Evolutionary conservation across 2,888 invertebrate genomes (phyloP), one percentile per base, ranked within the genome.

Genomic region (Eledone cirrhosa): DNA sequence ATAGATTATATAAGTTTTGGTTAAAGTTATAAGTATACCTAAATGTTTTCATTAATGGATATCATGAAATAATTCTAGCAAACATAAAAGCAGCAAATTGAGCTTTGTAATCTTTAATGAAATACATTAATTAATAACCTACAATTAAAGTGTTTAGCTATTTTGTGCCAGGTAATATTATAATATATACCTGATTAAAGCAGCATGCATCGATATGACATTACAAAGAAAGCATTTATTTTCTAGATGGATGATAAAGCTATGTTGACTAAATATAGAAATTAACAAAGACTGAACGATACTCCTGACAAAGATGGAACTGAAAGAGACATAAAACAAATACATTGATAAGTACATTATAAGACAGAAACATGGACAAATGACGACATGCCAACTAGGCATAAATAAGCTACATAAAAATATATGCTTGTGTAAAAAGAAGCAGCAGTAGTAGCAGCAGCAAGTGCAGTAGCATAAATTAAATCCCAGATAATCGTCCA

Each of bases 381-480:
- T 72, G 31, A 72, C 72, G 41, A 72, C 72, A 72, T 72, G 72
- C 72, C 41, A 41, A n/a, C 72, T 41, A 72, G 33, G 72, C 72
- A 72, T 72, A 72, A n/a, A 72, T 72, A 72, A 31, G 33, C 72
- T 72, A 72, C 72, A 72, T 31, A 72, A 41, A 72, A 33, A 13
- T 72, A n/a, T 41, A 22, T 31, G 33, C 41, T 63, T 72, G 72
- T 13, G 33, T 72, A 72, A 31, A 72, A 41, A 41, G 33, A 72
- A 72, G 72, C 72, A 72, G 72, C n/a, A 72, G 69, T 41, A 69
- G 22, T 22, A 63, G 72, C 72, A 72, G 22, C 63, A 63, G 72
- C 72, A 72, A 72, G 72, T 72, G 72, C 72, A 41, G 31, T 72
- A 72, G 72, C 72, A 72, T 72, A 72, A 31, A 72, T 19, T 72